Evolutionary conservation across 2,888 invertebrate species (phyloP).

Genomic region (Acrobasis repandana): DNA sequence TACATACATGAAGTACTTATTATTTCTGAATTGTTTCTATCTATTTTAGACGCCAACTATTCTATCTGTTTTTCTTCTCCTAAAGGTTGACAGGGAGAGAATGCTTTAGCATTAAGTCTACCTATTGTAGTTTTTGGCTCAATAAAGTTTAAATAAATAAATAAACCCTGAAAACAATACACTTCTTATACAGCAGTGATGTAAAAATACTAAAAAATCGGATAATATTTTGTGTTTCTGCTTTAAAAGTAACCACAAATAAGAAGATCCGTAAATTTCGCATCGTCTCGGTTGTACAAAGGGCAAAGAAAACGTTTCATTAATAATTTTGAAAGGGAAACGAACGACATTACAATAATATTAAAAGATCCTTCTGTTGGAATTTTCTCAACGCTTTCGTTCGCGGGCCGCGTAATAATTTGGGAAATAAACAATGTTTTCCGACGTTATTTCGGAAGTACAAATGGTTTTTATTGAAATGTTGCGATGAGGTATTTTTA

Average conservation of each 20-base stretch:
- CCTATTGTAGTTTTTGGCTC: no score
- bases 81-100: no score
- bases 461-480: background rate
- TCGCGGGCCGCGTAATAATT: slow-evolving; percentile 23
- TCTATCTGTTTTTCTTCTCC: no score
- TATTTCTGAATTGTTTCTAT: no score
- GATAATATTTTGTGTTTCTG: background rate
- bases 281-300: slow-evolving; percentile 14
- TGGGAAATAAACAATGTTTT: slow-evolving; percentile 17
- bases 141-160: no score
- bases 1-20: no score
- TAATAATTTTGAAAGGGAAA: slow-evolving; percentile 44
- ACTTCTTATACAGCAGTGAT: no score
- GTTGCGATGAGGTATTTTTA: background rate
- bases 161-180: no score
- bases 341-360: slow-evolving; percentile 46
- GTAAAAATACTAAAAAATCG: background rate
- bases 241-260: slow-evolving; percentile 10
- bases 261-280: slow-evolving; percentile 3
- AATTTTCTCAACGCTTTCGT: slow-evolving; percentile 38
- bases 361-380: slow-evolving; percentile 41
- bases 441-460: background rate
- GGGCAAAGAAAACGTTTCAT: slow-evolving; percentile 34
- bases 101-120: no score
- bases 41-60: no score